These are phyloP conservation scores for Noturus placidus DNA, from an alignment of 2,113 vertebrate genomes.

Conservation along the genomic window DNA sequence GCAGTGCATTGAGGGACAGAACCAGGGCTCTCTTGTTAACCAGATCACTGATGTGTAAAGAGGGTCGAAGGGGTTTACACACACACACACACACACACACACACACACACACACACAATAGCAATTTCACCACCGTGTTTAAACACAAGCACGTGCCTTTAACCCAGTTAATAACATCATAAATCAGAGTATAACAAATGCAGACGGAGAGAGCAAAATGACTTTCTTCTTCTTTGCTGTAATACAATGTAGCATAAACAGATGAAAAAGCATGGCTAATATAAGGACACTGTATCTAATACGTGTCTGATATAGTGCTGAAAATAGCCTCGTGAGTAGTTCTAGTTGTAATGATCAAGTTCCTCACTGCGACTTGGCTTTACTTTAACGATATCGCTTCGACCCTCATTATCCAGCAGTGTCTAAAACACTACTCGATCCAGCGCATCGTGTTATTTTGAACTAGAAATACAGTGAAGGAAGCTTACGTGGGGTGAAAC, in stretches of 20 bases:
- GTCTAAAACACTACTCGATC: not conserved
- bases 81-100: conserved; percentile 24
- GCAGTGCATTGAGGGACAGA: conserved; percentile 32
- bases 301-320: not conserved
- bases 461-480: not conserved
- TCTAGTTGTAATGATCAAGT: not conserved
- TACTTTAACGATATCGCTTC: not conserved
- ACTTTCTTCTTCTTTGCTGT: not conserved
- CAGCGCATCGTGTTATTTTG: not conserved
- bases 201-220: not conserved
- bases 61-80: conserved; percentile 22
- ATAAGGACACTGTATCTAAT: not conserved
- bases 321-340: not conserved
- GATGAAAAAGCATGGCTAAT: not conserved
- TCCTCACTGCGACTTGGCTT: not conserved
- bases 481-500: too few relatives aligned
- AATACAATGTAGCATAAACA: not conserved
- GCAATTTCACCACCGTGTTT: too few relatives aligned
- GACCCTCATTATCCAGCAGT: not conserved
- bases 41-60: conserved; percentile 50
- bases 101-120: conserved; percentile 1
- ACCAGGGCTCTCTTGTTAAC: conserved; percentile 51
- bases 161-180: too few relatives aligned
- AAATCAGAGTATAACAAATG: not conserved
- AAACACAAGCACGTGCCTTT: too few relatives aligned